phyloP scores from a whole-genome alignment of 2,113 vertebrate species.

The Ictalurus furcatus region DNA sequence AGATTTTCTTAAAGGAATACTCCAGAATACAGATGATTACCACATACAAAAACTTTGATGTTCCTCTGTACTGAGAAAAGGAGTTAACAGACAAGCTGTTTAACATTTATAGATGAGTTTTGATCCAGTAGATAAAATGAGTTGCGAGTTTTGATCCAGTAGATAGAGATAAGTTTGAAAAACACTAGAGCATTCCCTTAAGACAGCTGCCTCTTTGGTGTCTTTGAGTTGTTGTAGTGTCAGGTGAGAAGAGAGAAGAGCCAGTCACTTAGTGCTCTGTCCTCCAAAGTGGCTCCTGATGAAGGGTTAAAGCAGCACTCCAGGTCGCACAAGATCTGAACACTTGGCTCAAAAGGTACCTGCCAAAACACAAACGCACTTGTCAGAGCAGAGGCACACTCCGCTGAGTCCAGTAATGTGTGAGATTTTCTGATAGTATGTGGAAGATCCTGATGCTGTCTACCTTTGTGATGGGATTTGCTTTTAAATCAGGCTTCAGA shows the following conservation, averaged over 20 bases:
- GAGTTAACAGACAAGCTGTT: not conserved
- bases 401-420: not conserved
- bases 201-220: not conserved
- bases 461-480: constrained; percentile 70
- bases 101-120: not conserved
- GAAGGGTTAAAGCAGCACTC: constrained; percentile 81
- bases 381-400: not conserved
- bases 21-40: not conserved
- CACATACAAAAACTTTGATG: not conserved
- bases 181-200: not conserved
- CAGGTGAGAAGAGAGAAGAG: constrained; percentile 73
- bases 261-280: constrained; percentile 75
- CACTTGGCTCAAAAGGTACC: constrained; percentile 77
- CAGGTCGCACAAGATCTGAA: constrained; percentile 70
- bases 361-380: constrained; percentile 51
- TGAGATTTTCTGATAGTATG: not conserved
- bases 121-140: not conserved
- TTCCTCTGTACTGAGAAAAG: not conserved
- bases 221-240: constrained; percentile 29
- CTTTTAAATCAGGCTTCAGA: constrained; percentile 59
- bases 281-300: constrained; percentile 67
- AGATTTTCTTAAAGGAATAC: not conserved
- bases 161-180: not conserved
- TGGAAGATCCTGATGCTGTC: constrained; percentile 11
- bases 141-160: not conserved